phyloP scores from a whole-genome alignment of 2,113 vertebrate genomes.

The Pheucticus melanocephalus region DNA sequence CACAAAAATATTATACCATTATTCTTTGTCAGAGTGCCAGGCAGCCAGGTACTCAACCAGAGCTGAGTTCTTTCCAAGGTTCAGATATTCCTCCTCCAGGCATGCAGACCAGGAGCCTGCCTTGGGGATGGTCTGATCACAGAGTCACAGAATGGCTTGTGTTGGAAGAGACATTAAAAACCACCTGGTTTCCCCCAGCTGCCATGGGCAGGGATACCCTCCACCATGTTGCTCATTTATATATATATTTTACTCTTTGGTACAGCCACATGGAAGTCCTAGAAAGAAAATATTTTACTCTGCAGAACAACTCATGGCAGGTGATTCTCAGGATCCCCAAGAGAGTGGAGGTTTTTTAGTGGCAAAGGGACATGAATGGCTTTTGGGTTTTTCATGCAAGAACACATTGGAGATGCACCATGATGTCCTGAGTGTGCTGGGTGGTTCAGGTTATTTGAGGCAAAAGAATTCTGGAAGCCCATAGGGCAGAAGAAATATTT shows the following conservation, averaged over 20 bases:
- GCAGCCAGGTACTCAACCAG: background rate
- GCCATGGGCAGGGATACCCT: background rate
- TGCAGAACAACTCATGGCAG: background rate
- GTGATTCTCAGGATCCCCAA: background rate
- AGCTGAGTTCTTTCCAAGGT: background rate
- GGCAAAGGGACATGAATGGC: background rate
- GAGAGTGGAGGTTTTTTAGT: rapidly evolving
- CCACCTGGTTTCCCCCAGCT: background rate
- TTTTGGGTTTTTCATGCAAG: background rate
- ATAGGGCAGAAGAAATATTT: background rate
- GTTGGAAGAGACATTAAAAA: background rate
- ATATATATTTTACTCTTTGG: background rate
- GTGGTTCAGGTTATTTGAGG: background rate
- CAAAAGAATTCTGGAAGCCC: background rate
- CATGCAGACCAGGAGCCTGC: background rate
- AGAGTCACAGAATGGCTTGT: background rate
- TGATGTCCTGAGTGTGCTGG: background rate
- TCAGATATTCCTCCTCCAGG: background rate
- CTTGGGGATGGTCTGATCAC: background rate
- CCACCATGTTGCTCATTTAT: background rate
- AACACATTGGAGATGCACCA: background rate
- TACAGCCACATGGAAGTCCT: background rate
- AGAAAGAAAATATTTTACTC: background rate
- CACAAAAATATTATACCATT: background rate
- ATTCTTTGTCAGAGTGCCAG: background rate